Evolutionary conservation across 2,113 vertebrate genomes (phyloP), one percentile per base, ranked within the genome.

Genomic region (Spizaetus ornatus): DNA sequence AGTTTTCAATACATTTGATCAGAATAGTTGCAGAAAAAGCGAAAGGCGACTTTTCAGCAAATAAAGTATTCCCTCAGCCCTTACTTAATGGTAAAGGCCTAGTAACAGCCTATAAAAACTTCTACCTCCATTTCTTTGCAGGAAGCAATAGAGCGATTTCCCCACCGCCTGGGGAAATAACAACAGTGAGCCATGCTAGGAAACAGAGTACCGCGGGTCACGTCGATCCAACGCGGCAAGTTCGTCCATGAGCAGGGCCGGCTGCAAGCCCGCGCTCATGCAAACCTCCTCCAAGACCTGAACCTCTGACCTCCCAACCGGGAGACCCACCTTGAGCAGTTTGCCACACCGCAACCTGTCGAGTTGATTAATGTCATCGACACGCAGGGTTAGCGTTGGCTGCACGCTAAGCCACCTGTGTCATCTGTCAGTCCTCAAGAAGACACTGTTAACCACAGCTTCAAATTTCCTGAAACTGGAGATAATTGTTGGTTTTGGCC

Each of bases 381-480:
- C 72, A 9, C 2, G 27, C 77, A 2, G 78, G 88, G 79, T 53
- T 53, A 50, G 85, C 74, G 18, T 8, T 12, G 94, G 90, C 90
- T 23, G 53, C 87, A 27, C 25, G 13, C 89, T 72, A 36, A 73
- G 79, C 65, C 87, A 72, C 94, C 92, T 9, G 25, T 91, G 88
- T 56, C 90, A 89, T 38, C 67, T 31, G 48, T 82, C 93, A 91
- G 91, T 88, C 76, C 86, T 94, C 55, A 11, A 69, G 62, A 86
- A 83, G 96, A 95, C 93, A 62, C 94, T 56, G 70, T 32, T 34
- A 56, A 69, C 78, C 76, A 27, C 48, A 63, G 82, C 94, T 94
- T 92, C 88, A 72, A 48, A 48, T 85, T 97, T 95, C 95, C 92
- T 94, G 82, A 91, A 93, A 94, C 82, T 69, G 86, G 96, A 97